These are phyloP conservation scores for Poecilia picta DNA, from an alignment of 2,797 vertebrate species.

Conservation along the genomic window DNA sequence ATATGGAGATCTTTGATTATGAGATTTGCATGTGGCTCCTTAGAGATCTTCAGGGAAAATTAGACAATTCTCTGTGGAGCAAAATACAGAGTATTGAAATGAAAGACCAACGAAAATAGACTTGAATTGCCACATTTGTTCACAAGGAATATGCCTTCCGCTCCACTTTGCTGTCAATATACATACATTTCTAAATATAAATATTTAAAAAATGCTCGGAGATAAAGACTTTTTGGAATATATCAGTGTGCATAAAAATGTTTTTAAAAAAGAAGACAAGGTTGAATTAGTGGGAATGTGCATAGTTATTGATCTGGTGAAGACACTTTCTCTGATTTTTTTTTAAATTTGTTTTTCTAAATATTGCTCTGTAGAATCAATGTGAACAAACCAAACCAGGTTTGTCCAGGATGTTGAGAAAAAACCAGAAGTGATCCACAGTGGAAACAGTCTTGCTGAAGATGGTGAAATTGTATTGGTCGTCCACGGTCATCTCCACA, in stretches of 20 bases:
- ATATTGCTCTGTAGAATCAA: neutral
- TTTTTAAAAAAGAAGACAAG: neutral
- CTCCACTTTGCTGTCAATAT: neutral
- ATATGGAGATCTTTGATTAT: slow-evolving; percentile 31
- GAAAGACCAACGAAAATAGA: neutral
- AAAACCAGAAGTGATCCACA: neutral
- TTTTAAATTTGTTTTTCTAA: neutral
- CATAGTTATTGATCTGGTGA: neutral
- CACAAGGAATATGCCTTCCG: neutral
- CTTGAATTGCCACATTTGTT: neutral
- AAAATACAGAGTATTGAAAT: slow-evolving; percentile 7
- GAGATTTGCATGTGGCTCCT: slow-evolving; percentile 27
- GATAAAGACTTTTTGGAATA: neutral
- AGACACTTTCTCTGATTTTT: neutral
- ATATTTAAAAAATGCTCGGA: neutral
- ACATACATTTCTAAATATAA: neutral
- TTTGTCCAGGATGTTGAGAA: neutral
- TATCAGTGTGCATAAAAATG: neutral
- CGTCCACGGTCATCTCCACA: neutral
- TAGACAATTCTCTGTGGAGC: slow-evolving; percentile 24
- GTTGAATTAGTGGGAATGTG: neutral
- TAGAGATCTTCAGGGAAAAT: slow-evolving; percentile 42
- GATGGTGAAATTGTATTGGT: neutral
- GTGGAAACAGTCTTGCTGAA: neutral
- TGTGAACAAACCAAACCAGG: neutral